Evolutionary conservation across 2,113 vertebrate species (phyloP).

Genomic region (Pseudorasbora parva): DNA sequence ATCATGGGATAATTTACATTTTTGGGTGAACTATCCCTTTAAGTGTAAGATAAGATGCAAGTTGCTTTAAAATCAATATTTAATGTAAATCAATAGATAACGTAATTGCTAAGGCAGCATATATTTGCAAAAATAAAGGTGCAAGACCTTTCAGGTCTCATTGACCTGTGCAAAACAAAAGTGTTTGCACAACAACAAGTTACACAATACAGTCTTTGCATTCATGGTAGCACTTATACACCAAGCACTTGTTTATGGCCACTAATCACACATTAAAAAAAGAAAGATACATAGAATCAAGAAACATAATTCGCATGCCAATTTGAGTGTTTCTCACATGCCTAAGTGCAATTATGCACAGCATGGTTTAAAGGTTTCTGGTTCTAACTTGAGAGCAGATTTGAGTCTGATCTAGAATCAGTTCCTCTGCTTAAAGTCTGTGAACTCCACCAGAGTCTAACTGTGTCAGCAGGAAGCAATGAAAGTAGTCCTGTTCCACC

Average conservation of each 20-base stretch:
- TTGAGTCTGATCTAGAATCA: constrained; percentile 8
- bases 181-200: constrained; percentile 1
- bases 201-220: background rate
- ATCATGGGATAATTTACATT: too few relatives aligned
- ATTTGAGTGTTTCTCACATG: too few relatives aligned
- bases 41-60: background rate
- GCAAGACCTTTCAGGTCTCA: background rate
- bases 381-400: background rate
- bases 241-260: background rate
- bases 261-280: background rate
- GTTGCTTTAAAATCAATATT: constrained; percentile 10
- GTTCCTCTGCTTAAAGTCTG: background rate
- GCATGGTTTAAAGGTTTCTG: constrained; percentile 3
- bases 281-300: too few relatives aligned
- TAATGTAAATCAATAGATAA: constrained; percentile 32
- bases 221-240: background rate
- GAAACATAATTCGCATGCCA: background rate
- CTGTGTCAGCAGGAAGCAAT: constrained; percentile 63
- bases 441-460: background rate
- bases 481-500: background rate
- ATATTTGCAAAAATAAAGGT: background rate
- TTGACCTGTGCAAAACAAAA: background rate
- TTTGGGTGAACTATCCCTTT: background rate
- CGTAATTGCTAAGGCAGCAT: background rate
- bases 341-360: background rate